Evolutionary conservation across 2,113 vertebrate species (phyloP).

Genomic region (cattle (Bos taurus)): ARS-UCD2.0 NC_037332.1:48938501-48939000

Average conservation of each 20-base stretch:
- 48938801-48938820: no score
- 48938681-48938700: not conserved
- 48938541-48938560: not conserved
- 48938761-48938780: not conserved
- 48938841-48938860: not conserved
- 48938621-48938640: not conserved
- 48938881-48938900: not conserved
- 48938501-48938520: not conserved
- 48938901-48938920: not conserved
- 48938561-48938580: not conserved
- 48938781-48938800: not conserved
- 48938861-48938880: not conserved
- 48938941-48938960: not conserved
- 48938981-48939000: not conserved
- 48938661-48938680: not conserved
- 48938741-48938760: not conserved
- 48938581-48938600: not conserved
- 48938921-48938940: not conserved
- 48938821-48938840: not conserved
- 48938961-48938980: not conserved
- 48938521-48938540: not conserved
- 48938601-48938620: not conserved
- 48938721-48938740: not conserved
- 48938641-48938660: not conserved
- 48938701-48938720: not conserved